Evolutionary conservation across 1,140 invertebrate genomes (phyloP).

Genomic region (Mizuhopecten yessoensis): DNA sequence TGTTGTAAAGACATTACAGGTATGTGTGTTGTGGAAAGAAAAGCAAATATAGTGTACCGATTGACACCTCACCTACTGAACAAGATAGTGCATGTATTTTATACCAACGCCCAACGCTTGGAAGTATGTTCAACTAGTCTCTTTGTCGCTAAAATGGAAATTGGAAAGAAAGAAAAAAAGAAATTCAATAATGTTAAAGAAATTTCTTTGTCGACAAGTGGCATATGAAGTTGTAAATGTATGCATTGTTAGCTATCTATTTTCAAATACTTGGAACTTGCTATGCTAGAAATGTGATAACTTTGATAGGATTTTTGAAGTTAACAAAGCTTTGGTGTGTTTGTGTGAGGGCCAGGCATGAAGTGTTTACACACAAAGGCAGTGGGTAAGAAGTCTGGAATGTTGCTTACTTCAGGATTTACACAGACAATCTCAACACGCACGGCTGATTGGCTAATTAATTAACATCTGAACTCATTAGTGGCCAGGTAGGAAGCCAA

Average conservation of each 20-base stretch:
- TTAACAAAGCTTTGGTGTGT: not conserved
- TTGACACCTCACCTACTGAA: not conserved
- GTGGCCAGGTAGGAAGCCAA: not conserved
- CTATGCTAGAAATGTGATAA: not conserved
- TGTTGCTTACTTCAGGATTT: too few species aligned
- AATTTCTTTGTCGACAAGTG: not conserved
- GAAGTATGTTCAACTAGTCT: not conserved
- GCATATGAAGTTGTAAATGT: not conserved
- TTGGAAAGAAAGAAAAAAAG: not conserved
- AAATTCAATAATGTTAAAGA: not conserved
- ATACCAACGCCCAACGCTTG: not conserved
- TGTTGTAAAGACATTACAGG: conserved; percentile 17
- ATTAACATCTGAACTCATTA: conserved; percentile 1
- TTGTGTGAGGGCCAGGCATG: not conserved
- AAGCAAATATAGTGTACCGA: not conserved
- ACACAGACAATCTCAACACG: not conserved
- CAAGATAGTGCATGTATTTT: conserved; percentile 26
- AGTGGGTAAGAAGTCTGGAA: not conserved
- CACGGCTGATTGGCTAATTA: not conserved
- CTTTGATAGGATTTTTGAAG: not conserved
- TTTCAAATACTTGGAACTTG: not conserved
- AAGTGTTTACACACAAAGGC: conserved; percentile 23
- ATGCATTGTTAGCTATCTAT: not conserved
- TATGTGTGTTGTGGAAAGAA: not conserved
- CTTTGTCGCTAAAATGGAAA: not conserved